A percentile compares a stretch with the other conserved stretches of the same genome.
Conservation (phyloP, 2,888 invertebrate species). For the Ptychoptera contaminata region DNA sequence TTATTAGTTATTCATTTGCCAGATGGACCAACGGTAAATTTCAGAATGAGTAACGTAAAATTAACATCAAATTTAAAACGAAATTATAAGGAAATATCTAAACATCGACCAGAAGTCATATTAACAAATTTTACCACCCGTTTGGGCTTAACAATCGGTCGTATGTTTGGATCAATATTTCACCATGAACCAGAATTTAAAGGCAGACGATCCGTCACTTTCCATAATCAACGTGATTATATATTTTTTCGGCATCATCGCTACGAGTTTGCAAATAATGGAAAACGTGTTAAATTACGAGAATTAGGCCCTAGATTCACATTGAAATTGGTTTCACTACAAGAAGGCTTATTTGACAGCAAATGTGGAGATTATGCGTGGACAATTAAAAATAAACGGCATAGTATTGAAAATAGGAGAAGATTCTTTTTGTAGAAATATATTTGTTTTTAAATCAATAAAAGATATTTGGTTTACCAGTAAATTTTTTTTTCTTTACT, state of each 20-base stretch:
- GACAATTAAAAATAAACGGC: slow-evolving; percentile 79
- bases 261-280: slow-evolving; percentile 79
- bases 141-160: slow-evolving; percentile 74
- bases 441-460: neutral
- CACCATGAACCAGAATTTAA: slow-evolving; percentile 92
- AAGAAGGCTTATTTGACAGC: slow-evolving; percentile 94
- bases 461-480: neutral
- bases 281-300: slow-evolving; percentile 55
- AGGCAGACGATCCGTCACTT: slow-evolving; percentile 85
- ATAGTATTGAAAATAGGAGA: slow-evolving; percentile 86
- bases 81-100: slow-evolving; percentile 64
- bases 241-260: slow-evolving; percentile 97
- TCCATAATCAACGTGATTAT: slow-evolving; percentile 98
- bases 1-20: slow-evolving; percentile 87
- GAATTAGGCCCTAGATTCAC: slow-evolving; percentile 98
- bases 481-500: neutral
- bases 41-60: slow-evolving; percentile 82
- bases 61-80: slow-evolving; percentile 73
- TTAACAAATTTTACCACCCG: slow-evolving; percentile 92
- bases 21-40: slow-evolving; percentile 92
- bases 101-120: slow-evolving; percentile 87
- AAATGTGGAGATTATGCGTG: slow-evolving; percentile 95
- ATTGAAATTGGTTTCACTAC: slow-evolving; percentile 75
- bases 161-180: slow-evolving; percentile 88
- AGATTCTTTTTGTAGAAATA: slow-evolving; percentile 69